Evolutionary conservation across 2,797 vertebrate genomes (phyloP).

Genomic region (Moxostoma hubbsi): DNA sequence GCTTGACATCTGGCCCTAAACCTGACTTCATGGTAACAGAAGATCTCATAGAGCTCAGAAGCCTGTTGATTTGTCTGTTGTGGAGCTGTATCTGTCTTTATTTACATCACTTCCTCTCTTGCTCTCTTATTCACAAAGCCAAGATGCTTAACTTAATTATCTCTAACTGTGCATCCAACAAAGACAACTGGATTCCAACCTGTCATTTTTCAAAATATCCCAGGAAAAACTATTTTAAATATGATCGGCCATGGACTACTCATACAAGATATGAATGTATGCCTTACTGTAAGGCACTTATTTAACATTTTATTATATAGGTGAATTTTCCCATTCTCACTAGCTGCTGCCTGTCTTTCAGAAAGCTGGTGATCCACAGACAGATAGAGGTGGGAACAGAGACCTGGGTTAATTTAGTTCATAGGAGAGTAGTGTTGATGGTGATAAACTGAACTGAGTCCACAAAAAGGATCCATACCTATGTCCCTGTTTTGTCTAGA

Average conservation of each 20-base stretch:
- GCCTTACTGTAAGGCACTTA: constrained; percentile 6
- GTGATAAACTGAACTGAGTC: too few species aligned
- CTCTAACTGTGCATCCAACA: constrained; percentile 25
- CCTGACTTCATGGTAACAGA: constrained; percentile 42
- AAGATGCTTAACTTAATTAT: constrained; percentile 33
- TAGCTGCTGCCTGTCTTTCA: too few species aligned
- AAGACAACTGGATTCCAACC: constrained; percentile 1
- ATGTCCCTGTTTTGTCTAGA: too few species aligned
- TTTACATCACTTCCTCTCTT: constrained; percentile 29
- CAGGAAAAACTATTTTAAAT: constrained; percentile 24
- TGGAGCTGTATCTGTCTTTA: neutral
- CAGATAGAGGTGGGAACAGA: too few species aligned
- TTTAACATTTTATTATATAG: neutral
- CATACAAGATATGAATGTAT: neutral
- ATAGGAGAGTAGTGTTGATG: too few species aligned
- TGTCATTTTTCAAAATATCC: constrained; percentile 36
- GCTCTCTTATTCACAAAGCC: neutral
- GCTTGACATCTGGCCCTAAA: constrained; percentile 44
- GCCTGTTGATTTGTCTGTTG: constrained; percentile 17
- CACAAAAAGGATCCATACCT: too few species aligned
- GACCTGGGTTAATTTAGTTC: too few species aligned
- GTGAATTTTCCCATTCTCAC: too few species aligned
- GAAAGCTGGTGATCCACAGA: too few species aligned
- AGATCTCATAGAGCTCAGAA: constrained; percentile 1
- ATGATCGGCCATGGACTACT: neutral